phyloP scores from a whole-genome alignment of 2,888 invertebrate species.

The Callyntrura guangdongensis region DNA sequence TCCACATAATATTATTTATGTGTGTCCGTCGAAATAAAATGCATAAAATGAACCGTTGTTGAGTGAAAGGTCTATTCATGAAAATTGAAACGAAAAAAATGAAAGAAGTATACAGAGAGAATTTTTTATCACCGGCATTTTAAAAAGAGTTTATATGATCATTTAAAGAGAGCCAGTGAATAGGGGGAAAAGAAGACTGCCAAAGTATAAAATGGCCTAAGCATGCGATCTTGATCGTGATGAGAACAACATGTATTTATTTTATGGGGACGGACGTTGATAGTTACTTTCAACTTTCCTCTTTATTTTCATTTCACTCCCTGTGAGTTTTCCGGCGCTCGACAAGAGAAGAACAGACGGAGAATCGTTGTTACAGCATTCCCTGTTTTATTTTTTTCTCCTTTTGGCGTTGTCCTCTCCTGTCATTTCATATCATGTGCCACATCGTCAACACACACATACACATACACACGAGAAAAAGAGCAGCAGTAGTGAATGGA shows the following conservation, averaged over 20 bases:
- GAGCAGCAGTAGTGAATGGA: background rate
- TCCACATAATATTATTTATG: background rate
- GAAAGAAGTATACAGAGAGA: background rate
- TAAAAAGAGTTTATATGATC: background rate
- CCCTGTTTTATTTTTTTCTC: constrained; percentile 16
- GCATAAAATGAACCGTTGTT: background rate
- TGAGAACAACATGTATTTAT: constrained; percentile 48
- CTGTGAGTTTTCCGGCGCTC: constrained; percentile 30
- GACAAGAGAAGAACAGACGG: constrained; percentile 2
- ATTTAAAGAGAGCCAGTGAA: constrained; percentile 23
- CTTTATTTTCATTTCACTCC: constrained; percentile 48
- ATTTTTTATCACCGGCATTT: background rate
- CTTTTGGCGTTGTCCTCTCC: constrained; percentile 26
- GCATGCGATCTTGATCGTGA: constrained; percentile 45
- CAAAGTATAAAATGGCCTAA: constrained; percentile 38
- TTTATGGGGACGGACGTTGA: constrained; percentile 57
- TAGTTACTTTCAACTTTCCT: constrained; percentile 53
- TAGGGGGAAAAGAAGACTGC: constrained; percentile 5
- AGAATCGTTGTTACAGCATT: background rate
- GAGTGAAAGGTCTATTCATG: background rate
- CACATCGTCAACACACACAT: constrained; percentile 22
- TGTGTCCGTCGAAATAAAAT: no score
- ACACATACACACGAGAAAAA: background rate
- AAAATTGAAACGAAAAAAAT: constrained; percentile 1
- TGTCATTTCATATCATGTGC: constrained; percentile 38